phyloP scores from a whole-genome alignment of 2,888 invertebrate genomes.

The Drosophila anceps region DNA sequence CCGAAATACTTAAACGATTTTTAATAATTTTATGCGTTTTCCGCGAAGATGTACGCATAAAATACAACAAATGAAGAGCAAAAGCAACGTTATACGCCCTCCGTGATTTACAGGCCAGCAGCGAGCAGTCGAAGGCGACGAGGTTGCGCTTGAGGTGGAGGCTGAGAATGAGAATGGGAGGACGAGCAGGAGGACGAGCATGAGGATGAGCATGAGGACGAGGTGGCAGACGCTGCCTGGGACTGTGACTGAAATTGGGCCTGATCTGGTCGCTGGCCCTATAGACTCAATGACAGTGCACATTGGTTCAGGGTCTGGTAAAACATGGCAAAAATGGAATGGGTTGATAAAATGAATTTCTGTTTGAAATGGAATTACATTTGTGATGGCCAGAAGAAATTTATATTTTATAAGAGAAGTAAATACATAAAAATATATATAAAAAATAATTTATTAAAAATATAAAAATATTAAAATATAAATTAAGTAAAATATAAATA shows the following conservation, averaged over 20 bases:
- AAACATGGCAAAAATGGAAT: not conserved
- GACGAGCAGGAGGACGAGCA: not conserved
- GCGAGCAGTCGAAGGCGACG: slow-evolving; percentile 3
- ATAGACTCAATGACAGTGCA: slow-evolving; percentile 29
- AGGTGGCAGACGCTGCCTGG: slow-evolving; percentile 19
- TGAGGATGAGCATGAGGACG: slow-evolving; percentile 7
- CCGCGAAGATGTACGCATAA: slow-evolving; percentile 82
- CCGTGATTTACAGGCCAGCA: slow-evolving; percentile 74
- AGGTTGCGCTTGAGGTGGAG: slow-evolving; percentile 7
- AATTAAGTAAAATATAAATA: too few relatives aligned
- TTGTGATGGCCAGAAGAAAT: too few relatives aligned
- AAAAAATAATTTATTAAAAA: too few relatives aligned
- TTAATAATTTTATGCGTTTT: slow-evolving; percentile 82
- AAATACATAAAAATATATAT: too few relatives aligned
- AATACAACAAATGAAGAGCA: slow-evolving; percentile 81
- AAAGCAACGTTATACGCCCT: slow-evolving; percentile 78
- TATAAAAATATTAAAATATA: too few relatives aligned
- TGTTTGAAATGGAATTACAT: not conserved
- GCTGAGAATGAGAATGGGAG: slow-evolving; percentile 4
- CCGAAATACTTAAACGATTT: slow-evolving; percentile 82
- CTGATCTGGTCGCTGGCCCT: slow-evolving; percentile 41
- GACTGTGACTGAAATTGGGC: slow-evolving; percentile 46
- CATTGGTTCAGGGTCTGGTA: slow-evolving; percentile 17
- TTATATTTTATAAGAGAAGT: too few relatives aligned
- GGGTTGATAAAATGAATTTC: not conserved